Base-by-base conservation (phyloP, 2,797 vertebrate species). In the Coendou prehensilis region DNA sequence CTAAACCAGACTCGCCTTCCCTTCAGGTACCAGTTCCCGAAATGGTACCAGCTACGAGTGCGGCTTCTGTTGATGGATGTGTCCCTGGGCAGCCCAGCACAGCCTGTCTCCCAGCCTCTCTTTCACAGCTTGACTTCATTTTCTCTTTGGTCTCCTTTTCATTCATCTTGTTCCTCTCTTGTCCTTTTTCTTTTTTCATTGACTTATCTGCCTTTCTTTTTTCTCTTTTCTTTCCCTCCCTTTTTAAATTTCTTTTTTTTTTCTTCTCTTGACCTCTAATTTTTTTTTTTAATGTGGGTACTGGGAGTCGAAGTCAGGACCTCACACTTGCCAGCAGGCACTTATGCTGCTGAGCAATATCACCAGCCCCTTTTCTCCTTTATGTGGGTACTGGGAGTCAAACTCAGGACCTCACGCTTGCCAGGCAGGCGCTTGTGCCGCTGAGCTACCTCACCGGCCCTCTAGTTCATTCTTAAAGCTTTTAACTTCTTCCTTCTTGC, bases 1-100 rank as follows among this genome's bases (percentile, higher is more conserved):
- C 95, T 95, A 97, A 80, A 93, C 95, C 85, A 96, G 97, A 97
- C 94, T 97, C 93, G 86, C 76, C 85, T 81, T 87, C 94, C 91
- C 86, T 89, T 93, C 84, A 83, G 37, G 81, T 93, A 86, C 96
- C 97, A 97, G 96, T 89, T 95, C 87, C 91, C 94, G 97, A 97
- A 97, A 97, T 92, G 78, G 78, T 76, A 93, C 94, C 87, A 96
- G 94, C 96, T 95, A 61, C 95, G 87, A 86, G 93, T 47, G 96
- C 95, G 88, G 85, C 83, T 91, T 86, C 82, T 94, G 81, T 86
- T 96, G 87, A 79, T 56, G 71, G 83, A 75, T 50, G 80, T 61
- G 94, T 97, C 92, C 93, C 95, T 59, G 54, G 87, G 87, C 93
- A 96, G 87, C 91, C 89, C 89, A 56, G 75, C 78, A 10, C 90